These are phyloP conservation scores for Drosophila kanekoi DNA, from an alignment of 2,888 invertebrate genomes.

Conservation along the genomic window DNA sequence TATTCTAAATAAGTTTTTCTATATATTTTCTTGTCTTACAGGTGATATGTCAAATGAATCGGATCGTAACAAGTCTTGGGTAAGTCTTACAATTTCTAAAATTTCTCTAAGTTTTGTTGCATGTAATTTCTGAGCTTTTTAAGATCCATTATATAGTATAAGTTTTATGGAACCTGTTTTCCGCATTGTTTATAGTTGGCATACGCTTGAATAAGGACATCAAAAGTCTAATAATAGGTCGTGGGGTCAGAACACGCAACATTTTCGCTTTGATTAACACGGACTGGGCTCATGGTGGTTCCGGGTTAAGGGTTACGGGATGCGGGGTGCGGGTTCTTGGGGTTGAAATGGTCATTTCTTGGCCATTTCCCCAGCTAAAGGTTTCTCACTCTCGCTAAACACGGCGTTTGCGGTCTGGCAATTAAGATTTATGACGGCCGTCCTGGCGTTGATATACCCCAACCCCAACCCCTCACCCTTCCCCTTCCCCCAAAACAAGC, in stretches of 20 bases:
- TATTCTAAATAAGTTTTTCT: too few species aligned
- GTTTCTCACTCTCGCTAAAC: constrained; percentile 25
- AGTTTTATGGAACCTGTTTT: constrained; percentile 1
- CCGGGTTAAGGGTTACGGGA: background rate
- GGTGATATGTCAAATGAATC: too few species aligned
- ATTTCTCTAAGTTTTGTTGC: background rate
- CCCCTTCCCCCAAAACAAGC: background rate
- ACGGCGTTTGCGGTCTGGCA: constrained; percentile 50
- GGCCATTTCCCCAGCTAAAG: constrained; percentile 22
- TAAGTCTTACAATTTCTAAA: background rate
- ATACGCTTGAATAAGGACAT: constrained; percentile 14
- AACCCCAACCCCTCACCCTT: background rate
- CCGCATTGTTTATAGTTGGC: constrained; percentile 8
- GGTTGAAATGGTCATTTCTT: constrained; percentile 29
- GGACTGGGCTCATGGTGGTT: constrained; percentile 16
- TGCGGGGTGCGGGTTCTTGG: background rate
- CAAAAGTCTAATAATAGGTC: constrained; percentile 27
- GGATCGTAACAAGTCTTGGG: background rate
- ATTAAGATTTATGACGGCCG: constrained; percentile 71
- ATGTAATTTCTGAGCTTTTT: background rate
- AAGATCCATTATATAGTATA: background rate
- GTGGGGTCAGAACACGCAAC: constrained; percentile 43
- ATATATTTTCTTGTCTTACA: too few species aligned
- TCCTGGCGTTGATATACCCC: constrained; percentile 47
- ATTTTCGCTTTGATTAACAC: constrained; percentile 40